Percentiles rank a stretch among this genome's conserved stretches.
phyloP scores from a whole-genome alignment of 2,888 invertebrate species.

The Ischnura elegans region DNA sequence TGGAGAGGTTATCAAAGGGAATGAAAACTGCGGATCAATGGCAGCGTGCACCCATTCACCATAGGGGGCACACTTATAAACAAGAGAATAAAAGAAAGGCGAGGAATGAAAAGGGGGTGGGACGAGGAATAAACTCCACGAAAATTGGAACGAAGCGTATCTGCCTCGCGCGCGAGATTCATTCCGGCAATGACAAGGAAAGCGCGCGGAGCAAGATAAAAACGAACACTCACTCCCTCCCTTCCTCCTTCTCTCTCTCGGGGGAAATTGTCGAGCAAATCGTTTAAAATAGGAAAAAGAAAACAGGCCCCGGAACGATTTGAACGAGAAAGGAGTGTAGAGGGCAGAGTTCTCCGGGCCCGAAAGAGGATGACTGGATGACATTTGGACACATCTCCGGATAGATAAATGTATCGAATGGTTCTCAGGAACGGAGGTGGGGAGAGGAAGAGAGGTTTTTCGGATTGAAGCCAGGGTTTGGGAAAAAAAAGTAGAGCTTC shows the following conservation, averaged over 20 bases:
- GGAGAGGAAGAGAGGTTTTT: not conserved
- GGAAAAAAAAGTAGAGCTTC: not conserved
- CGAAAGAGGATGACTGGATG: slow-evolving; percentile 11
- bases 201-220: slow-evolving; percentile 31
- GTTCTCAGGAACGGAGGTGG: not conserved
- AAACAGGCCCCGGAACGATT: slow-evolving; percentile 1
- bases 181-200: slow-evolving; percentile 26
- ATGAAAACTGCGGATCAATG: slow-evolving; percentile 7
- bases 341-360: not conserved
- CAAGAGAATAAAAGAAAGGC: too few species aligned
- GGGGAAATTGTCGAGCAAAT: slow-evolving; percentile 35
- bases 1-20: not conserved
- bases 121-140: not conserved
- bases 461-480: slow-evolving; percentile 23
- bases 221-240: not conserved
- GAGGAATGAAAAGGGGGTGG: not conserved
- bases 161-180: not conserved
- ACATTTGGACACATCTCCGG: slow-evolving; percentile 35
- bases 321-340: not conserved
- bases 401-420: slow-evolving; percentile 31
- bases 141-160: slow-evolving; percentile 17
- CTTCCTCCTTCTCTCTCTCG: not conserved
- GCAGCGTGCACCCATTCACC: not conserved
- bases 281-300: slow-evolving; percentile 31
- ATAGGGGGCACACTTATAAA: too few species aligned